Conservation (phyloP, 1,140 invertebrate species). For the Diuraphis noxia region DNA sequence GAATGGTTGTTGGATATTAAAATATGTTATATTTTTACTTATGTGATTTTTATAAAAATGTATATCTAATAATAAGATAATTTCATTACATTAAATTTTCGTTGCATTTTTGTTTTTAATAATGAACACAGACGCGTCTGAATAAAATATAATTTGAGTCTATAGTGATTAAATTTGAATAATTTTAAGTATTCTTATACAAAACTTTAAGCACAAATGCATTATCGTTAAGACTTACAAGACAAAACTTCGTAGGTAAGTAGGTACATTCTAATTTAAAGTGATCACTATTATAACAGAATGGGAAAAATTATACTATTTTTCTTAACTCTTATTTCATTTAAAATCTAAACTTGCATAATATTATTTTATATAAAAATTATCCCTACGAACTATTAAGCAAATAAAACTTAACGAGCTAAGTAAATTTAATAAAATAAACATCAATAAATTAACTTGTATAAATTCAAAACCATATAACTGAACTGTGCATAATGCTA, state of each 20-base stretch:
- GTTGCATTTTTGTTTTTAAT: neutral
- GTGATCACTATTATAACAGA: neutral
- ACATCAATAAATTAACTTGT: neutral
- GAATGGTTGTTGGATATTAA: neutral
- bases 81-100: neutral
- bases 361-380: neutral
- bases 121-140: neutral
- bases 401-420: neutral
- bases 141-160: neutral
- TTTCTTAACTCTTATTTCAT: neutral
- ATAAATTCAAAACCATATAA: neutral
- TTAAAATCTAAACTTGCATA: neutral
- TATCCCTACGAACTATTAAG: too few relatives aligned
- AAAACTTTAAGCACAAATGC: neutral
- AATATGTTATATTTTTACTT: neutral
- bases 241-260: neutral
- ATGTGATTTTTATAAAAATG: neutral
- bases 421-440: neutral
- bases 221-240: slow-evolving; percentile 1
- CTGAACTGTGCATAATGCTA: neutral
- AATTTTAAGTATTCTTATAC: neutral
- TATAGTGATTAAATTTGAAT: neutral
- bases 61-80: neutral
- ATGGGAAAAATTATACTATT: neutral
- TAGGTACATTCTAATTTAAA: neutral